Percentiles rank a stretch among this genome's conserved stretches.
phyloP scores from a whole-genome alignment of 2,113 vertebrate species.

The Stercorarius parasiticus region DNA sequence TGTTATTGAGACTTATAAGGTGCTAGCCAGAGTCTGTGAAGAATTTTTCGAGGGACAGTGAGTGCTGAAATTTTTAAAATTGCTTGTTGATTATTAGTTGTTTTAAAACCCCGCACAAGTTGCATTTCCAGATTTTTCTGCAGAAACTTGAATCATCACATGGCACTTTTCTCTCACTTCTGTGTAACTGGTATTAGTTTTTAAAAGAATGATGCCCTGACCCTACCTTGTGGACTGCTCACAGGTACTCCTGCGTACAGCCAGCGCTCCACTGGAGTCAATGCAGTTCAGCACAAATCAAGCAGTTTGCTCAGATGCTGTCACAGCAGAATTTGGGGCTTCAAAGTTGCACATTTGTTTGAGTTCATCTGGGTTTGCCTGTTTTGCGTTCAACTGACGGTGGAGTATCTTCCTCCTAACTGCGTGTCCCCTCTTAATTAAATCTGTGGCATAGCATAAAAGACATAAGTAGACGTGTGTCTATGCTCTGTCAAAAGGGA shows the following conservation, averaged over 20 bases:
- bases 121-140: neutral
- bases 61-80: neutral
- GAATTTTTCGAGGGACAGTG: neutral
- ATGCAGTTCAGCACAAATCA: neutral
- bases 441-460: neutral
- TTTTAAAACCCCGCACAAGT: neutral
- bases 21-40: neutral
- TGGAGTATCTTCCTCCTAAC: neutral
- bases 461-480: neutral
- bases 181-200: neutral
- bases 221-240: neutral
- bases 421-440: neutral
- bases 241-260: neutral
- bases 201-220: neutral
- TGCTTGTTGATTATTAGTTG: neutral
- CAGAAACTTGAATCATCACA: neutral
- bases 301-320: neutral
- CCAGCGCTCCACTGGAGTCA: fast-evolving
- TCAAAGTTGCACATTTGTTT: neutral
- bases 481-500: neutral
- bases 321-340: neutral
- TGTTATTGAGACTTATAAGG: neutral
- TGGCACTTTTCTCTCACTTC: neutral
- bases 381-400: fast-evolving
- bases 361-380: neutral